Percentiles rank a stretch among this genome's conserved stretches.
phyloP scores from a whole-genome alignment of 2,113 vertebrate genomes.

The Petrocephalus microphthalmus region DNA sequence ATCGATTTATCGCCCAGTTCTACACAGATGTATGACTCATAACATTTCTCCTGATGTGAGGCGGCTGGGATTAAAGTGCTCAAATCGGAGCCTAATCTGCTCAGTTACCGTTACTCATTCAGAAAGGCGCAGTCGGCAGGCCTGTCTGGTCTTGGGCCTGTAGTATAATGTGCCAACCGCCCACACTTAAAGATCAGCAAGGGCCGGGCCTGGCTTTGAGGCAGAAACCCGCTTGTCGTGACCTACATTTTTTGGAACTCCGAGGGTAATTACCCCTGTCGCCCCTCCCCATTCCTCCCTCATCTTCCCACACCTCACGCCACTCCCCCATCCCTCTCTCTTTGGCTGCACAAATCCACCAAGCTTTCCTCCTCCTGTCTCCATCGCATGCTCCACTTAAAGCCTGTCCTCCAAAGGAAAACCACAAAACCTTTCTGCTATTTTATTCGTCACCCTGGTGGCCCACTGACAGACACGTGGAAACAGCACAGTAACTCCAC shows the following conservation, averaged over 20 bases:
- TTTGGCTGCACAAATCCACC: not conserved
- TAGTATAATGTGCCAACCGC: not conserved
- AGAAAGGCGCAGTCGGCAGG: not conserved
- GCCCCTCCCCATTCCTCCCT: not conserved
- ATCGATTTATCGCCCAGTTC: too few relatives aligned
- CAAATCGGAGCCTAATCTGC: not conserved
- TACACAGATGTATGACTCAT: not conserved
- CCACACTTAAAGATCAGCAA: not conserved
- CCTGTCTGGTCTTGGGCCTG: not conserved
- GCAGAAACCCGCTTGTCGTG: slow-evolving; percentile 4
- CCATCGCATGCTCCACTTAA: not conserved
- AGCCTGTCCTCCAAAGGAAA: not conserved
- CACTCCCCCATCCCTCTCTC: not conserved
- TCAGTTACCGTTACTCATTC: not conserved
- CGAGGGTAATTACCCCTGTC: slow-evolving; percentile 6
- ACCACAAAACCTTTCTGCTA: not conserved
- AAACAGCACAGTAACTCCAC: not conserved
- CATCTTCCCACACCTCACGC: not conserved
- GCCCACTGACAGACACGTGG: not conserved
- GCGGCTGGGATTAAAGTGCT: not conserved
- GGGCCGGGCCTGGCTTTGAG: not conserved
- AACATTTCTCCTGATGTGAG: not conserved
- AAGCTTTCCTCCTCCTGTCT: not conserved
- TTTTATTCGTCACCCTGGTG: not conserved
- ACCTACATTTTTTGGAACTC: slow-evolving; percentile 20